A percentile compares a stretch with the other conserved stretches of the same genome.
These are phyloP conservation scores for Troides helena DNA, from an alignment of 2,888 invertebrate species.

Conservation along the genomic window DNA sequence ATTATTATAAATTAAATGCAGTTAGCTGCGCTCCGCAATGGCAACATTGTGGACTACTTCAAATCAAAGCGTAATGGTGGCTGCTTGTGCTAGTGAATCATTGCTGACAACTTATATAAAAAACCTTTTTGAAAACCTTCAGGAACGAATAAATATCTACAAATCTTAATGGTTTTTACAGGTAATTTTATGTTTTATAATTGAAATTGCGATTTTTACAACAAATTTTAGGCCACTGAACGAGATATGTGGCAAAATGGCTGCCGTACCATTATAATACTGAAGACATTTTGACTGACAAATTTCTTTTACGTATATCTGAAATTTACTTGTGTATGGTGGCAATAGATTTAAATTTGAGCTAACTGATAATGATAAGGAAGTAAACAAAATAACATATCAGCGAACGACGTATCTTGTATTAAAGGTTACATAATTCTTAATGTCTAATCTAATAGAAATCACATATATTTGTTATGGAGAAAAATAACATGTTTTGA, in stretches of 20 bases:
- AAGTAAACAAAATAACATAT: conserved; percentile 41
- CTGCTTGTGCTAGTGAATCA: conserved; percentile 63
- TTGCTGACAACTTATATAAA: conserved; percentile 76
- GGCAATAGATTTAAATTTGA: conserved; percentile 47
- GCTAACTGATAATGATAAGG: conserved; percentile 38
- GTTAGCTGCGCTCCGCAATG: conserved; percentile 19
- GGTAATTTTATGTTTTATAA: conserved; percentile 43
- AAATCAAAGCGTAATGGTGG: conserved; percentile 69
- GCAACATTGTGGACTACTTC: conserved; percentile 32
- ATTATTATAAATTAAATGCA: background rate
- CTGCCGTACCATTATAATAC: conserved; percentile 33
- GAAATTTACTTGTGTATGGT: conserved; percentile 42
- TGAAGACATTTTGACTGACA: conserved; percentile 4
- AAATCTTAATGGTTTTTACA: conserved; percentile 40
- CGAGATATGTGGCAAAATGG: conserved; percentile 39
- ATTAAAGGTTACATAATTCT: conserved; percentile 21
- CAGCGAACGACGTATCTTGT: background rate
- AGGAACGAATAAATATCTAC: conserved; percentile 50
- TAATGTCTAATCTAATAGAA: background rate
- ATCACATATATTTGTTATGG: too few relatives aligned
- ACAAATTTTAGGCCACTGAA: conserved; percentile 11
- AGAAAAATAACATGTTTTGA: too few relatives aligned
- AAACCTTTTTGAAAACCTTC: conserved; percentile 61
- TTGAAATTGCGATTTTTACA: conserved; percentile 35
- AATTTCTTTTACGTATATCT: conserved; percentile 18